phyloP scores from a whole-genome alignment of 2,888 invertebrate genomes.

The Hetaerina titia region DNA sequence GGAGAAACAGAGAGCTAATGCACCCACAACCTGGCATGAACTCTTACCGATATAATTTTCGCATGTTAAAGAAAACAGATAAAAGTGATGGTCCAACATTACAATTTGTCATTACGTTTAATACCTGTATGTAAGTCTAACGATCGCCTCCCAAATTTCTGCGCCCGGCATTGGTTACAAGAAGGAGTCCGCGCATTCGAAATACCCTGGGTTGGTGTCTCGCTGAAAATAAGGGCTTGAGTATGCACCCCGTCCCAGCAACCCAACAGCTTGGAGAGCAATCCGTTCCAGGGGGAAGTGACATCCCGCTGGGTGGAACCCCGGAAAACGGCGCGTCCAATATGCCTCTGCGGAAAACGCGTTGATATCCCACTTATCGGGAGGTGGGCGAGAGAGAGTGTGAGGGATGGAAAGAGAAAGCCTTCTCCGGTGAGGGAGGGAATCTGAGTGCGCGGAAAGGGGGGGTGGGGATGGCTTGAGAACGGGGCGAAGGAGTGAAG shows the following conservation, averaged over 20 bases:
- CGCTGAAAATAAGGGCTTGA: background rate
- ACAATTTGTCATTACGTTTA: too few relatives aligned
- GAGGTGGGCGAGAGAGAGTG: constrained; percentile 9
- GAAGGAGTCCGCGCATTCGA: background rate
- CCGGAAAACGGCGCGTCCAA: background rate
- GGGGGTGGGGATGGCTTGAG: background rate
- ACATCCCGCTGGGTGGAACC: background rate
- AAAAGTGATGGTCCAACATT: too few relatives aligned
- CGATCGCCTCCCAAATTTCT: too few relatives aligned
- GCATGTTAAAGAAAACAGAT: too few relatives aligned
- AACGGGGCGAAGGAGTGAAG: constrained; percentile 3
- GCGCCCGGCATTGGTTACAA: too few relatives aligned
- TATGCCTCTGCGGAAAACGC: background rate
- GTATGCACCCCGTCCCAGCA: background rate
- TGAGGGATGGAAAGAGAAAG: too few relatives aligned
- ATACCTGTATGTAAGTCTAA: too few relatives aligned
- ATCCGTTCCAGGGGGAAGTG: background rate
- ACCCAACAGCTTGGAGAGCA: background rate
- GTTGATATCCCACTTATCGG: constrained; percentile 45
- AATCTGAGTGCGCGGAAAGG: background rate
- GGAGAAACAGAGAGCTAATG: too few relatives aligned
- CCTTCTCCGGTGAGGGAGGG: too few relatives aligned
- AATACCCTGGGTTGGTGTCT: background rate
- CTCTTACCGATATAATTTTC: too few relatives aligned
- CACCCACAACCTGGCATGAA: too few relatives aligned